Evolutionary conservation across 2,113 vertebrate genomes (phyloP).

Genomic region (Neolamprologus falcicula): DNA sequence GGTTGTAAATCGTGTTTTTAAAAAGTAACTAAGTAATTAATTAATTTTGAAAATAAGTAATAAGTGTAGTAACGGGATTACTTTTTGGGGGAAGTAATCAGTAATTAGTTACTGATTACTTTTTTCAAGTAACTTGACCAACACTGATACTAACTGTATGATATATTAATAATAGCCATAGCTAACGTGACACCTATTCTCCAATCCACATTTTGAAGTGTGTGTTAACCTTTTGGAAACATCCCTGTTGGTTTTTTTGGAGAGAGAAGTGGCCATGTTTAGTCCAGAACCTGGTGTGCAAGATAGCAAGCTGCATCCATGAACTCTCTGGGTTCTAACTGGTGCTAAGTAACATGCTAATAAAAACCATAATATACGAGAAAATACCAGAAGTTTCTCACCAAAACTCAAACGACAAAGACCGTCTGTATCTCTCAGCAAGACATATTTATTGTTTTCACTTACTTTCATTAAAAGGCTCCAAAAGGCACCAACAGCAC

Average conservation of each 20-base stretch:
- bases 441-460: neutral
- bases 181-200: neutral
- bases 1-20: fast-evolving
- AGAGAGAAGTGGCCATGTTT: neutral
- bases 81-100: fast-evolving
- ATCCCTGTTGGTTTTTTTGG: fast-evolving
- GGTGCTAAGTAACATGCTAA: neutral
- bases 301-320: fast-evolving
- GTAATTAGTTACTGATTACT: too few relatives aligned
- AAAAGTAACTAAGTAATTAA: too few relatives aligned
- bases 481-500: neutral
- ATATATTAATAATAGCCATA: neutral
- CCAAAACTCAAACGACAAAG: neutral
- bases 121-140: too few relatives aligned
- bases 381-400: neutral
- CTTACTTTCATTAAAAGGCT: neutral
- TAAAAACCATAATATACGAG: fast-evolving
- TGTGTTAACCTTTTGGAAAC: neutral
- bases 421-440: neutral
- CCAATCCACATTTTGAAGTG: neutral
- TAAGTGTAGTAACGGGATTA: too few relatives aligned
- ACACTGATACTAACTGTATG: neutral
- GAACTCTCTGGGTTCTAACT: neutral
- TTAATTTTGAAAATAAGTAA: too few relatives aligned
- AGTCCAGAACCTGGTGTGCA: neutral